Percentiles rank a stretch among this genome's conserved stretches.
These are phyloP conservation scores for Zaprionus lineosus DNA, from an alignment of 2,888 invertebrate genomes.

Conservation along the genomic window DNA sequence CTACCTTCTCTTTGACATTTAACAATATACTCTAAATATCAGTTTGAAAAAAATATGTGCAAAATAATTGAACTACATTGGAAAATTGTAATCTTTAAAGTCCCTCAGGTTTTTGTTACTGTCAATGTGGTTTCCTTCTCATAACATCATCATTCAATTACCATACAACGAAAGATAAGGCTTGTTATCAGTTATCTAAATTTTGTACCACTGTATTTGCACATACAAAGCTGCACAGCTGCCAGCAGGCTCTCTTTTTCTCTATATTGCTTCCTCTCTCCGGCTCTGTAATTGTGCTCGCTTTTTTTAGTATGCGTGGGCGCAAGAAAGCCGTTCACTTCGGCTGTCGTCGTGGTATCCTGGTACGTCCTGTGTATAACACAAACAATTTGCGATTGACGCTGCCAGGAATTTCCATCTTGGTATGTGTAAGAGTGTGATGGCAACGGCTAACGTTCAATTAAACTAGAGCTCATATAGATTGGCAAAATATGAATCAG, in stretches of 20 bases:
- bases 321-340: slow-evolving; percentile 41
- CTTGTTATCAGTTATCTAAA: no score
- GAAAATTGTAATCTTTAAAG: no score
- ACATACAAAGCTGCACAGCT: slow-evolving; percentile 18
- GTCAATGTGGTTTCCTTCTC: no score
- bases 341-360: slow-evolving; percentile 16
- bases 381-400: slow-evolving; percentile 62
- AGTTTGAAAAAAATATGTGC: no score
- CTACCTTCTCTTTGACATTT: no score
- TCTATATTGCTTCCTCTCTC: slow-evolving; percentile 3
- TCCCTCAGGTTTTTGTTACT: no score
- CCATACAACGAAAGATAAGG: no score
- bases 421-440: slow-evolving; percentile 21
- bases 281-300: slow-evolving; percentile 2
- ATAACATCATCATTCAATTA: no score
- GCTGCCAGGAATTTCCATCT: slow-evolving; percentile 59
- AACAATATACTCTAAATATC: no score
- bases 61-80: no score
- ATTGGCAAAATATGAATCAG: slow-evolving; percentile 9
- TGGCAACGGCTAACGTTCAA: slow-evolving; percentile 5
- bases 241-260: slow-evolving; percentile 8
- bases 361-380: slow-evolving; percentile 65
- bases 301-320: slow-evolving; percentile 51
- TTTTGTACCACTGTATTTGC: slow-evolving; percentile 33
- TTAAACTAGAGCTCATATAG: slow-evolving; percentile 22